Base-by-base conservation (phyloP, 2,888 invertebrate species). In the Zaprionus obscuricornis region DNA sequence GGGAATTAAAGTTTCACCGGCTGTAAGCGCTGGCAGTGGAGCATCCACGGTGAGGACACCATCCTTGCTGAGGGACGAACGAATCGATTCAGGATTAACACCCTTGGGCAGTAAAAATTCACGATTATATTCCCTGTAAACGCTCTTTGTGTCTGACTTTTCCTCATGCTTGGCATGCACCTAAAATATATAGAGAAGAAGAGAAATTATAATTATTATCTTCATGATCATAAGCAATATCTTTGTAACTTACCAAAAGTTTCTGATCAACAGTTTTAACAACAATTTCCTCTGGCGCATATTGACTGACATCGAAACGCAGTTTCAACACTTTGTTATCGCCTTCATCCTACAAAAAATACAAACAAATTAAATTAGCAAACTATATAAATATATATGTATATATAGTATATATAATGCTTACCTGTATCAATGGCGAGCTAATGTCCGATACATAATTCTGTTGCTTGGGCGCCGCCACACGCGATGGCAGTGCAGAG, bases 81-180 rank as follows among this genome's bases (percentile, higher is more conserved):
- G 96, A 91, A 99, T 98, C 72, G 94, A 94, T 91, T 98, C 98
- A 0, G 98, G 98, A 91, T 98, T 97, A 58, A 98, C 97, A 84
- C 98, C 98, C 91, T 97, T 96, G 3, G 98, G 99, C 90, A 99
- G 92, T 90, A 98, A 92, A 92, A 98, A 99, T 91, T 98, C 98
- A 75, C 98, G 94, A 91, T 98, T 98, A 94, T 98, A 99, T 91
- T 99, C 98, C 91, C 98, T 94, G 93, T 97, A 98, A 65, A 98
- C 97, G 33, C 97, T 97, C 92, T 98, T 97, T 88, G 96, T 97
- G 91, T 98, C 97, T 45, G 96, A 94, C 91, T 98, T 98, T 91
- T 99, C 98, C 91, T 99, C 98, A 91, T 99, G 99, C 91, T 98
- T 98, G 65, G 98, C 98, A 89, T 98, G 97, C 43, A 98, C 97